Base-by-base conservation (phyloP, 2,113 vertebrate genomes). In the Myanophis thanlyinensis region DNA sequence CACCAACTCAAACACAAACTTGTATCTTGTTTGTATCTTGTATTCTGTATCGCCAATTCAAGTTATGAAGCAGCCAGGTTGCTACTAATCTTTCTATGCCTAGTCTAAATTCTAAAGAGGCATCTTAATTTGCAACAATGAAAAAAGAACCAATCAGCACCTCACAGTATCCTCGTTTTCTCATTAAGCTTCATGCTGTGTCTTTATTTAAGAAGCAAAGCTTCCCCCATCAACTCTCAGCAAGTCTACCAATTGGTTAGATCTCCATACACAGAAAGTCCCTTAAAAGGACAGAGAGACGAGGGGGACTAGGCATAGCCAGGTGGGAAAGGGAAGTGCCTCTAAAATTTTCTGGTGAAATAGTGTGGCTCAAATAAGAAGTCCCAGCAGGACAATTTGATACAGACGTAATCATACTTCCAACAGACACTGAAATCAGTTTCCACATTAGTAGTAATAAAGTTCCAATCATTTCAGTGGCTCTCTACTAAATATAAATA, bases 181-280 rank as follows among this genome's bases (percentile, higher is more conserved):
- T 97, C 93, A 94, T 95, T 89, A 94, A 95, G 95, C 94, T 91
- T 97, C 96, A 93, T 1, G 91, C 95, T 95, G 96, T 67, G 93
- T 90, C 91, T 91, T 97, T 96, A 95, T 97, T 97, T 95, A 96
- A 94, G 93, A 95, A 93, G 94, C 94, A 95, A 95, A 95, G 73
- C 92, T 93, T 90, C 22, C 94, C 93, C 91, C 56, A 88, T 90
- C 93, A 91, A 88, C 91, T 85, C 56, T 93, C 59, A 93, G 54
- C 54, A 90, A 93, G 92, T 53, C 94, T 93, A 90, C 56, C 84
- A 48, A 44, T 89, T 59, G 94, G 96, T 89, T 90, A 92, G 93
- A 27, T 48, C 47, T 93, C 89, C 35, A 49, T 88, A 35, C 20
- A 3, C 15, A 88, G 87, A 88, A 88, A 49, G 87, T 12, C 11